A percentile compares a stretch with the other conserved stretches of the same genome.
Conservation (phyloP, 2,888 invertebrate species). For the Tipula confusa region DNA sequence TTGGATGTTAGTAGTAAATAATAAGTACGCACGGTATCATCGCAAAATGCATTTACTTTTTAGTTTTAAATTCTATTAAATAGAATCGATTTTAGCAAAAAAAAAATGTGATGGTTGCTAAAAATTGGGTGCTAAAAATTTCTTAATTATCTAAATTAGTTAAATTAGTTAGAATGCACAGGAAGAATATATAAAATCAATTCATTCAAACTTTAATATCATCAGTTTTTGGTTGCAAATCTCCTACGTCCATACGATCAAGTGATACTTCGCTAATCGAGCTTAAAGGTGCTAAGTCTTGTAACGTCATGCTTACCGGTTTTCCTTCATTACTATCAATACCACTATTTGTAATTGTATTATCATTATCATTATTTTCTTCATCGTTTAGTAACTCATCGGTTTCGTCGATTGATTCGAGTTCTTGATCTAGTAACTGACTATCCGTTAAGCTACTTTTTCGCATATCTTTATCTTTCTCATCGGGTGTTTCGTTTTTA, state of each 20-base stretch:
- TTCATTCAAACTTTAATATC: background rate
- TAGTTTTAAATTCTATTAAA: background rate
- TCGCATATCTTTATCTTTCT: constrained; percentile 41
- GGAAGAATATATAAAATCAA: background rate
- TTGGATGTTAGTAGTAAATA: background rate
- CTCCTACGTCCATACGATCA: constrained; percentile 38
- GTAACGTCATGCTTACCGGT: constrained; percentile 51
- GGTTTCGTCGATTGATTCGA: constrained; percentile 55
- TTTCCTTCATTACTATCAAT: constrained; percentile 43
- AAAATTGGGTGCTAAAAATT: too few relatives aligned
- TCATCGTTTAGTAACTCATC: constrained; percentile 35
- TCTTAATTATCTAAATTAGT: background rate
- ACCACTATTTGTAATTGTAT: constrained; percentile 43
- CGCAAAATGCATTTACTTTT: background rate
- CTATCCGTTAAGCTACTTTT: constrained; percentile 46
- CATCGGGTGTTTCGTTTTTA: constrained; percentile 40
- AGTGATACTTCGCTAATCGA: constrained; percentile 54
- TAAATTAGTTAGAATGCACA: background rate
- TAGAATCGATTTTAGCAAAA: too few relatives aligned
- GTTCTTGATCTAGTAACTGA: constrained; percentile 53
- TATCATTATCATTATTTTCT: constrained; percentile 37
- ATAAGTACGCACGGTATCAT: background rate
- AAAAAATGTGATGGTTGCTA: background rate
- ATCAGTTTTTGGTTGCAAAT: constrained; percentile 29
- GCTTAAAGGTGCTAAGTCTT: constrained; percentile 52